These are phyloP conservation scores for Colostygia pectinataria DNA, from an alignment of 2,888 invertebrate species.

Conservation along the genomic window DNA sequence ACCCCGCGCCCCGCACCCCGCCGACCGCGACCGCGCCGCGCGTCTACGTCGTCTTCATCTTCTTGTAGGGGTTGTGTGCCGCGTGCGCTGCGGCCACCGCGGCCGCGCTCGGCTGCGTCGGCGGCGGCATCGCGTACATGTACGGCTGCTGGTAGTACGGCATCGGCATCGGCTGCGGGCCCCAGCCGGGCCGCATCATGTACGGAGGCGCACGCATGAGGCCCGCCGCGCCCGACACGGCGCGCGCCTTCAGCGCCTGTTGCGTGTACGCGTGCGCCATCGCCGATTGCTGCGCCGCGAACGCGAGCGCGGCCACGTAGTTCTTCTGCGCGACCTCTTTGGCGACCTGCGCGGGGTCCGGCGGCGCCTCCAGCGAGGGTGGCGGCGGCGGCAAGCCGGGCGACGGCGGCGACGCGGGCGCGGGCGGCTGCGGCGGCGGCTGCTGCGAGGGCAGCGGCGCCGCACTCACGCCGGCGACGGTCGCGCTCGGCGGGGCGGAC, in stretches of 20 bases:
- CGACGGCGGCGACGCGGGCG: slow-evolving; percentile 57
- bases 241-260: slow-evolving; percentile 88
- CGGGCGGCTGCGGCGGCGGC: slow-evolving; percentile 59
- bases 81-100: slow-evolving; percentile 69
- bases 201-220: slow-evolving; percentile 67
- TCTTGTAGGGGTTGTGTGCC: slow-evolving; percentile 91
- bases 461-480: slow-evolving; percentile 42
- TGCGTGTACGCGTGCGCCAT: slow-evolving; percentile 77
- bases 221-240: slow-evolving; percentile 71
- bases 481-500: slow-evolving; percentile 83
- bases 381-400: slow-evolving; percentile 76
- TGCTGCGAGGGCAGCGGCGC: slow-evolving; percentile 59
- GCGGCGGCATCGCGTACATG: slow-evolving; percentile 80
- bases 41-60: slow-evolving; percentile 92
- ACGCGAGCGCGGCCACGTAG: slow-evolving; percentile 86
- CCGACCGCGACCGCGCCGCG: slow-evolving; percentile 58
- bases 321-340: slow-evolving; percentile 93
- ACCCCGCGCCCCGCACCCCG: slow-evolving; percentile 78
- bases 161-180: slow-evolving; percentile 75
- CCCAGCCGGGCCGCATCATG: slow-evolving; percentile 74
- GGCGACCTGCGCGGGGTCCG: slow-evolving; percentile 82
- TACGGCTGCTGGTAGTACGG: slow-evolving; percentile 78
- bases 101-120: slow-evolving; percentile 69
- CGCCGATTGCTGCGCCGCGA: slow-evolving; percentile 74
- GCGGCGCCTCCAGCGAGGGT: slow-evolving; percentile 43